Percentiles rank a stretch among this genome's conserved stretches.
These are phyloP conservation scores for Diplodus sargus DNA, from an alignment of 2,797 vertebrate species.

Conservation along the genomic window DNA sequence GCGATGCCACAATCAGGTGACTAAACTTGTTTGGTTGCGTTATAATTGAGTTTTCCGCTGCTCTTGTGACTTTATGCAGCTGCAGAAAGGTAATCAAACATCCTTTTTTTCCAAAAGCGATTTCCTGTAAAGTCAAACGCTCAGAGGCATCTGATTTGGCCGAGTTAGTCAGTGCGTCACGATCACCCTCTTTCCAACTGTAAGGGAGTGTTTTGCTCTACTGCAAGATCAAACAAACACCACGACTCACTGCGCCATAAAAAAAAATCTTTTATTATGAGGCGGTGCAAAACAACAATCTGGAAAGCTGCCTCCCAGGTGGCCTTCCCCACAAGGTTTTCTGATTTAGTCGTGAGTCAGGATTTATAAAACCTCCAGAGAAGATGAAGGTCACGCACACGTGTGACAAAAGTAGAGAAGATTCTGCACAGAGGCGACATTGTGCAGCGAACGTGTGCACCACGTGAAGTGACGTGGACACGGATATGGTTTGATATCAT, in stretches of 20 bases:
- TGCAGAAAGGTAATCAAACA: neutral
- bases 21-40: neutral
- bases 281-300: neutral
- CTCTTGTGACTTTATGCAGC: neutral
- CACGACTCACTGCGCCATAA: conserved; percentile 7
- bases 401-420: conserved; percentile 15
- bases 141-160: conserved; percentile 8
- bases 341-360: conserved; percentile 5
- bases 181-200: neutral
- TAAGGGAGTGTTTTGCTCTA: conserved; percentile 12
- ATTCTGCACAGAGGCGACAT: conserved; percentile 32
- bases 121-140: neutral
- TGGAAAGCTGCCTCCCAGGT: conserved; percentile 13
- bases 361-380: conserved; percentile 18
- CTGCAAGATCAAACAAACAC: conserved; percentile 25
- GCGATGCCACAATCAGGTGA: conserved; percentile 16
- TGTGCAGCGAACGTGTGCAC: conserved; percentile 28
- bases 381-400: conserved; percentile 19
- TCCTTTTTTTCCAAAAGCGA: neutral
- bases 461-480: conserved; percentile 8
- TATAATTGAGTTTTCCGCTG: conserved; percentile 18
- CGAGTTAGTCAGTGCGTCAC: neutral
- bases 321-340: neutral
- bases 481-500: conserved; percentile 6
- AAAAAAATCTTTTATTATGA: conserved; percentile 21